These are phyloP conservation scores for Dryobates pubescens DNA, from an alignment of 2,797 vertebrate species.

Conservation along the genomic window DNA sequence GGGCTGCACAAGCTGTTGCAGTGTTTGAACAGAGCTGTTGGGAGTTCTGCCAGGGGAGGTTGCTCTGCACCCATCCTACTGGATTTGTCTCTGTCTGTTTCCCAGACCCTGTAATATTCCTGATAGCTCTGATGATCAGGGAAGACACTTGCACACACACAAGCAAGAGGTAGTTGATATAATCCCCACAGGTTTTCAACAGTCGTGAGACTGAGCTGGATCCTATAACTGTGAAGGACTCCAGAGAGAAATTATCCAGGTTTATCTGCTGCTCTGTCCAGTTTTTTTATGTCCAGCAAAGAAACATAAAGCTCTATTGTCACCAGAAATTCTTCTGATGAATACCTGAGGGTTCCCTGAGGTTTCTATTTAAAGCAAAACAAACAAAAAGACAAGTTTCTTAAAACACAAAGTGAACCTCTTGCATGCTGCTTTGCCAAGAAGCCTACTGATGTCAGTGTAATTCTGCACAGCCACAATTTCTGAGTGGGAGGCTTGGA, in stretches of 20 bases:
- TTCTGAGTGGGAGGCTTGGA: neutral
- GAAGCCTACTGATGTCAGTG: neutral
- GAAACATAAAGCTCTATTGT: neutral
- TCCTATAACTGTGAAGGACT: neutral
- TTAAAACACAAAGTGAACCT: neutral
- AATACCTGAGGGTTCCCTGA: neutral
- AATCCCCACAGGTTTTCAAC: neutral
- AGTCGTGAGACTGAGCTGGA: neutral
- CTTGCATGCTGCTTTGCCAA: neutral
- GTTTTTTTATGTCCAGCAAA: neutral
- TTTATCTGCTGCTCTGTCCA: neutral
- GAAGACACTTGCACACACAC: neutral
- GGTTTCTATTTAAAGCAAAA: neutral
- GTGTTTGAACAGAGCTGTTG: neutral
- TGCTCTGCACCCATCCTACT: neutral
- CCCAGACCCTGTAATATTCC: neutral
- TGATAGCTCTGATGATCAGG: neutral
- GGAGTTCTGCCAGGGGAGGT: neutral
- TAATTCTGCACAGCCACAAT: neutral
- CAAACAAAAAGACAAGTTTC: neutral
- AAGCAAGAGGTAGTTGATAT: neutral
- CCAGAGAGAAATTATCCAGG: neutral
- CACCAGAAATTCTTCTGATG: neutral
- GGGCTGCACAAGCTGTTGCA: neutral
- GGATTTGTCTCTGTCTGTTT: neutral